Base-by-base conservation (phyloP, 2,888 invertebrate species). In the Tholera decimalis region DNA sequence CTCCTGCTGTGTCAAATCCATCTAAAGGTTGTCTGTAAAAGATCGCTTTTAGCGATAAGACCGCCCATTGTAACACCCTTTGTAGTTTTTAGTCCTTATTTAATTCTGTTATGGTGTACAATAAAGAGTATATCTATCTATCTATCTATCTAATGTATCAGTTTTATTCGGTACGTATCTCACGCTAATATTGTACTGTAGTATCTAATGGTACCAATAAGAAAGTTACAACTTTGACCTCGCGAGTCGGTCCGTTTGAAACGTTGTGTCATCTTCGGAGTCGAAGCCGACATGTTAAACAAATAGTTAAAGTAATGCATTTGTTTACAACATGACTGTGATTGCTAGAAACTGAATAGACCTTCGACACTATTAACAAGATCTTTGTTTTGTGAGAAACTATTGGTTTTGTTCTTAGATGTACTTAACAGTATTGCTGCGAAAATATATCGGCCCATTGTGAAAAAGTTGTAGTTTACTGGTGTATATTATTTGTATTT, bases 231-330 rank as follows among this genome's bases (percentile, higher is more conserved):
- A 41, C 73, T 65, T 57, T 73, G 65, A 72, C 77, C 77, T 44
- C 73, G 24, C 7, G 13, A 41, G 47, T 53, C 58, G 22, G 49
- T 30, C 43, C 71, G 28, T 53, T 72, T 56, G 77, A 77, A 71
- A 35, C 55, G 49, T 57, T 76, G 64, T 53, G 51, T 44, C 73
- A 56, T 77, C 47, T 49, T 70, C 13, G 33, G 43, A 22, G 26
- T 28, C 41, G 15, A 47, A 41, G 20, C 7, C 18, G 18, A 67
- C 61, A 63, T 80, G 78, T 44, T 68, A 69, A 60, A 54, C 43
- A 66, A 63, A 60, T 53, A 63, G 28, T 30, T 58, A 37, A 44
- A 13, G 18, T 55, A 28, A 43, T 43, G 55, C 37, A 51, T 51
- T 59, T 73, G 50, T 55, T 46, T 71, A 51, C 22, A 46, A 47